These are phyloP conservation scores for Mythimna albipuncta DNA, from an alignment of 2,888 invertebrate species.

Conservation along the genomic window DNA sequence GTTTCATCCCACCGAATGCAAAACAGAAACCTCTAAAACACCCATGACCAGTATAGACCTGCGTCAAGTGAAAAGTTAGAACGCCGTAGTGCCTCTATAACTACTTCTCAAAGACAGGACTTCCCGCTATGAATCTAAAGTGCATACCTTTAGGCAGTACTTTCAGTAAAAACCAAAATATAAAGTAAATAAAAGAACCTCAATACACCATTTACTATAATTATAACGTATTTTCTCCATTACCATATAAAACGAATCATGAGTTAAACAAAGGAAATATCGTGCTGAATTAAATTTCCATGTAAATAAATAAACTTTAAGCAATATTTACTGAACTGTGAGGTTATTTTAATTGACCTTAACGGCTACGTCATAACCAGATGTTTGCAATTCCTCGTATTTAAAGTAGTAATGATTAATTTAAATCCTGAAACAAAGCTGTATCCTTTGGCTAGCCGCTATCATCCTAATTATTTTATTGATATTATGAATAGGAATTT, in stretches of 20 bases:
- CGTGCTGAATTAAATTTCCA: constrained; percentile 44
- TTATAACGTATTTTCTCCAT: constrained; percentile 23
- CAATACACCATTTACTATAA: constrained; percentile 16
- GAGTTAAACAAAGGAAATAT: constrained; percentile 32
- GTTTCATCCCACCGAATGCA: too few species aligned
- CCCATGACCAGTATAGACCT: too few species aligned
- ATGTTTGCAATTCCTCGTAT: not conserved
- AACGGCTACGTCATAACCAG: constrained; percentile 9
- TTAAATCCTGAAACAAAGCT: not conserved
- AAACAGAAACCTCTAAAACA: too few species aligned
- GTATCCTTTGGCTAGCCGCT: too few species aligned
- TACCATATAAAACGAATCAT: constrained; percentile 52
- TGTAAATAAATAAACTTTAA: constrained; percentile 39
- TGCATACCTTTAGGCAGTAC: too few species aligned
- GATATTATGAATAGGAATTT: too few species aligned
- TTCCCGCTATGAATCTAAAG: too few species aligned
- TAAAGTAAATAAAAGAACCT: constrained; percentile 9
- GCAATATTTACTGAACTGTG: constrained; percentile 31
- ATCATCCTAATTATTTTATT: too few species aligned
- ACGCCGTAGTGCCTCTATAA: too few species aligned
- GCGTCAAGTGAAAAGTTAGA: too few species aligned
- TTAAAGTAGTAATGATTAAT: not conserved
- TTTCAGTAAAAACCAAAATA: not conserved
- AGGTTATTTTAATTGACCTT: constrained; percentile 30
- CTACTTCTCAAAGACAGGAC: too few species aligned